phyloP scores from a whole-genome alignment of 2,888 invertebrate genomes.

The Schizotus pectinicornis region DNA sequence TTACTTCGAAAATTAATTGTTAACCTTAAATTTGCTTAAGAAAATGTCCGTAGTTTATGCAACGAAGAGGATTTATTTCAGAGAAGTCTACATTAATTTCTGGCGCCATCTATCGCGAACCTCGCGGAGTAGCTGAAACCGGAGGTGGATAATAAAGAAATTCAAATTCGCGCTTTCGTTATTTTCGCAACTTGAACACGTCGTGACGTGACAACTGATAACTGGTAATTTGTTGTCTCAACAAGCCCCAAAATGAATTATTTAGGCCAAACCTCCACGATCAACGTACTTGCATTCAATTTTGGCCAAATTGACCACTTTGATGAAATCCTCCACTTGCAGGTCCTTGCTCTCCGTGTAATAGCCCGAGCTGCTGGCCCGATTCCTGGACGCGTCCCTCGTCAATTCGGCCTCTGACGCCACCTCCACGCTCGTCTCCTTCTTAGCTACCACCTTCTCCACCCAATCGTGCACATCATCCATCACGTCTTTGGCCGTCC shows the following conservation, averaged over 20 bases:
- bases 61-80: too few species aligned
- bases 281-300: conserved; percentile 50
- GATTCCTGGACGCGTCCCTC: background rate
- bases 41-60: too few species aligned
- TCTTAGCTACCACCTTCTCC: conserved; percentile 43
- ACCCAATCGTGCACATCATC: conserved; percentile 53
- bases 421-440: conserved; percentile 10
- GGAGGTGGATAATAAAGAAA: too few species aligned
- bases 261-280: background rate
- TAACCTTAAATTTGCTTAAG: too few species aligned
- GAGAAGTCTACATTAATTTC: too few species aligned
- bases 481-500: conserved; percentile 57
- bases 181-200: too few species aligned
- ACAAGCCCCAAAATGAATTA: background rate
- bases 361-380: background rate
- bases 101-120: background rate
- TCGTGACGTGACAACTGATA: too few species aligned
- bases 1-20: too few species aligned
- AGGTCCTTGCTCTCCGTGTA: conserved; percentile 5
- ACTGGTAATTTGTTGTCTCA: background rate
- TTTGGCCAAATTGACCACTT: conserved; percentile 36
- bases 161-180: too few species aligned
- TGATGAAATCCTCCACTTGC: conserved; percentile 19
- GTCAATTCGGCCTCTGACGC: too few species aligned
- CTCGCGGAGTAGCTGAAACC: background rate